Base-by-base conservation (phyloP, 2,797 vertebrate genomes). In the Lacerta agilis region DNA sequence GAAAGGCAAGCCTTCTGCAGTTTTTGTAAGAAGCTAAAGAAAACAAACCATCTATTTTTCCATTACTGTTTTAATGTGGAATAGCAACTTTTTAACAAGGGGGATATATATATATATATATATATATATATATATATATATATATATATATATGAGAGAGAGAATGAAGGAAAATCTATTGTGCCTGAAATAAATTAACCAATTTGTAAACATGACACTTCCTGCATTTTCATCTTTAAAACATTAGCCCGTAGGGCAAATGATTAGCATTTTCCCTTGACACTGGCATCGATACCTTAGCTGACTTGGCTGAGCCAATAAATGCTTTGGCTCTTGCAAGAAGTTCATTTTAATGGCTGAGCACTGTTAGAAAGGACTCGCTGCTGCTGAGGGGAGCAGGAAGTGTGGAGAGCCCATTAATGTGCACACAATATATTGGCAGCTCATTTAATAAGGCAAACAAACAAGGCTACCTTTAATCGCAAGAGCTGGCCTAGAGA, bases 381-480 rank as follows among this genome's bases (percentile, higher is more conserved):
- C 6, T 55, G n/a, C 81, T 2, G 1, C 67, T 75, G 33, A 86
- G 61, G 83, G 78, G 82, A 90, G 86, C 79, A 49, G 69, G 61
- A 82, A 77, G 83, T 86, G 20, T 23, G 5, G 79, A 73, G 79
- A 78, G 61, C 79, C 13, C 86, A 88, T 90, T 86, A 85, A 49
- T 10, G n/a, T 61, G 75, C 27, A 25, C 72, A 78, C 71, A 88
- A 66, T 82, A 81, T 82, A 84, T 86, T 88, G 86, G 89, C 79
- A 90, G 79, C 33, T 83, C 80, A 79, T 88, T 86, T 86, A 88
- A 88, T 88, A 88, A 90, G 43, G 55, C 83, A 90, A 83, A 75
- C 90, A 88, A 88, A 86, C 84, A 72, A 67, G 90, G 55, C 66
- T 83, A 86, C 73, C 41, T 83, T 55, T 88, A 72, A 90, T 76